Base-by-base conservation (phyloP, 2,113 vertebrate species). In the Emydura subglobosa region DNA sequence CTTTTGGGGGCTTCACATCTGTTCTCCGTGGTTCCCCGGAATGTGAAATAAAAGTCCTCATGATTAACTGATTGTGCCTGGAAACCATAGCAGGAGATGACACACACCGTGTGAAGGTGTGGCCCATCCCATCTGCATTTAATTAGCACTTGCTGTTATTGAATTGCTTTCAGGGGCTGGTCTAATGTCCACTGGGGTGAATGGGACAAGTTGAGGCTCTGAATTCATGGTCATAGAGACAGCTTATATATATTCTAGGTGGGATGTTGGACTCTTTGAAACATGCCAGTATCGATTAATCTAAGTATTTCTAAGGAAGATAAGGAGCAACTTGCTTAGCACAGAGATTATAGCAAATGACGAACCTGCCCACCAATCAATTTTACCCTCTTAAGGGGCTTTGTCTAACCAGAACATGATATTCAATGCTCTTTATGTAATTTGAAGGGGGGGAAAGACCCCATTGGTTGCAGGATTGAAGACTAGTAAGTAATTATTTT, bases 101-200 rank as follows among this genome's bases (percentile, higher is more conserved):
- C 2, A 10, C n/a, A 91, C 94, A 65, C 94, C 22, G 4, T 94
- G 88, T 89, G 91, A 89, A 87, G 76, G 90, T 90, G 79, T 19
- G 94, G 90, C 87, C 96, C 93, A 29, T 72, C 34, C 4, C n/a
- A 11, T 4, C 93, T 91, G 34, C 83, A 82, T 87, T 94, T 94
- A 95, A 97, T 96, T 92, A 65, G 55, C 91, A 94, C 94, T 93
- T 95, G 95, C 89, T 83, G 93, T 84, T 93, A 97, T 85, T 79
- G 85, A 91, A 95, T 93, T 0, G 1, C 65, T 72, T 72, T 39
- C 17, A 9, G 7, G 16, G 65, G 34, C 65, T 22, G 19, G 39
- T 72, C 65, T 17, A 72, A 72, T 22, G n/a, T 17, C 65, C 93
- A 90, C 34, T 8, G 57, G 85, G 84, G 95, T 89, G 94, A 91